phyloP scores from a whole-genome alignment of 2,797 vertebrate genomes.

The Paguma larvata region DNA sequence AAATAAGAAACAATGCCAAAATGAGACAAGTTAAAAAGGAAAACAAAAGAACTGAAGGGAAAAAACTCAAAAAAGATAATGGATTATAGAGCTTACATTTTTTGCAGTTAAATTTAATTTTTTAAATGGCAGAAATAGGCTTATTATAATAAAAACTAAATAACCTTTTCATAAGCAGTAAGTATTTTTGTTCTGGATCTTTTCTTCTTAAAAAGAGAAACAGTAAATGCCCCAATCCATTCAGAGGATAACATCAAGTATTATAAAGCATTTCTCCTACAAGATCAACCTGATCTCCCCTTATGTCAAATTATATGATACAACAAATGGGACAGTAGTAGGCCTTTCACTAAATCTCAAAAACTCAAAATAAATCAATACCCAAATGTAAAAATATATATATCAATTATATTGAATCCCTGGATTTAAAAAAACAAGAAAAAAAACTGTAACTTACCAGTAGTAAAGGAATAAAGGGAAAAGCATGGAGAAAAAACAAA shows the following conservation, averaged over 20 bases:
- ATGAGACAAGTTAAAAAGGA: slow-evolving; percentile 1
- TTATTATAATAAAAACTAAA: slow-evolving; percentile 53
- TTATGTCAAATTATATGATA: slow-evolving; percentile 35
- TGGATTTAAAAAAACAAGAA: slow-evolving; percentile 59
- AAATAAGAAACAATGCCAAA: slow-evolving; percentile 53
- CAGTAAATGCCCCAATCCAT: neutral
- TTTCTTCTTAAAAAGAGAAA: slow-evolving; percentile 66
- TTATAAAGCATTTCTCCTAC: slow-evolving; percentile 44
- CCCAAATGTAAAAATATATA: slow-evolving; percentile 45
- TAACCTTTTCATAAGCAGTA: neutral
- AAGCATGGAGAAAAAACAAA: slow-evolving; percentile 89
- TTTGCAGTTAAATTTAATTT: slow-evolving; percentile 64
- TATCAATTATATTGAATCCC: slow-evolving; percentile 41
- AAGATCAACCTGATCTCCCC: slow-evolving; percentile 38
- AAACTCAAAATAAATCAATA: slow-evolving; percentile 37
- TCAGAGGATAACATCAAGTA: neutral
- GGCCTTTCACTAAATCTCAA: neutral
- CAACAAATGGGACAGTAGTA: neutral
- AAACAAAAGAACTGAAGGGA: neutral
- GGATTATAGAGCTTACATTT: slow-evolving; percentile 26
- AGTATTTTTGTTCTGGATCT: slow-evolving; percentile 18
- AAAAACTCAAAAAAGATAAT: slow-evolving; percentile 17
- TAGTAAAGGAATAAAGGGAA: slow-evolving; percentile 86
- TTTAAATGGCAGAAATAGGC: slow-evolving; percentile 24
- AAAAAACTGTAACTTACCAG: slow-evolving; percentile 90